Percentiles rank a stretch among this genome's conserved stretches.
Conservation (phyloP, 2,888 invertebrate genomes). For the Apamea anceps region DNA sequence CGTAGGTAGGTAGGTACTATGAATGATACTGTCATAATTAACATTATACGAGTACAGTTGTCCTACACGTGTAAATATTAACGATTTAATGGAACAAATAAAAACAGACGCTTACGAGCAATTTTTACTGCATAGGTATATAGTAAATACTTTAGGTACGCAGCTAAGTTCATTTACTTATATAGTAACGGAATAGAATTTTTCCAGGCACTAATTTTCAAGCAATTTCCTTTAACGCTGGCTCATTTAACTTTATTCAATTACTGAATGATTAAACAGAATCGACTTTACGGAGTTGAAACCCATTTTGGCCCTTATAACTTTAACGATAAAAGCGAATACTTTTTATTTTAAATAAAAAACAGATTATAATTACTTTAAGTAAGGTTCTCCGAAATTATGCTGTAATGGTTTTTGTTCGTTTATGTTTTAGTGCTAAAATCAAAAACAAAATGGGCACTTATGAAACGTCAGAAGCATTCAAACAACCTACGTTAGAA, state of each 20-base stretch:
- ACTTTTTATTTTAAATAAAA: not conserved
- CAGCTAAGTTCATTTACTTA: not conserved
- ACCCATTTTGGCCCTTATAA: constrained; percentile 2
- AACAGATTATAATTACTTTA: not conserved
- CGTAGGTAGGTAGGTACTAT: too few species aligned
- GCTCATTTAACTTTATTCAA: constrained; percentile 51
- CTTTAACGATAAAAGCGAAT: not conserved
- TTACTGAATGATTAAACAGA: constrained; percentile 23
- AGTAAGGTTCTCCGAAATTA: not conserved
- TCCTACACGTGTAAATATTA: not conserved
- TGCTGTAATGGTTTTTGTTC: not conserved
- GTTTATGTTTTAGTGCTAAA: not conserved
- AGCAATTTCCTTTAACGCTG: constrained; percentile 32
- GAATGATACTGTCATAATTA: not conserved
- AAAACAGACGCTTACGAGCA: not conserved
- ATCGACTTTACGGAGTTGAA: not conserved
- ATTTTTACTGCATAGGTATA: not conserved
- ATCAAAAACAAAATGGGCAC: too few species aligned
- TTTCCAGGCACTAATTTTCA: constrained; percentile 18
- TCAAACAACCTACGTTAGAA: not conserved
- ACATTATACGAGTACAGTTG: not conserved
- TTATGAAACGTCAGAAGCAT: too few species aligned
- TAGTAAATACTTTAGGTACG: not conserved
- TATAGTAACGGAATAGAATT: not conserved
- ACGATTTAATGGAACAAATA: not conserved